Evolutionary conservation across 2,888 invertebrate species (phyloP).

Genomic region (Abrostola tripartita): DNA sequence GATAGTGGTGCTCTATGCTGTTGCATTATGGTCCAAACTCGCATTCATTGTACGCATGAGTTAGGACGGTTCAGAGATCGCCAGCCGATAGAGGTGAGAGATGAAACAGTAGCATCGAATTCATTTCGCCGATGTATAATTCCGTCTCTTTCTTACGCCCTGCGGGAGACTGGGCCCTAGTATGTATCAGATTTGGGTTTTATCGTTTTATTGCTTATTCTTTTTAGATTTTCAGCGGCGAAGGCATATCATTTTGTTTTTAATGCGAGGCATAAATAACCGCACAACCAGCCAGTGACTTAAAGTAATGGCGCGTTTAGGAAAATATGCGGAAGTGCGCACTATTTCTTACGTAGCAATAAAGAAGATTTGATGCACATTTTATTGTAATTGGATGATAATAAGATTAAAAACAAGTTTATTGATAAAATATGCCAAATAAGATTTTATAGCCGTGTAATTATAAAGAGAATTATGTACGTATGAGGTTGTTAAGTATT

Average conservation of each 20-base stretch:
- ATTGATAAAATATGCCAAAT: constrained; percentile 25
- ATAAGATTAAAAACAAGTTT: constrained; percentile 43
- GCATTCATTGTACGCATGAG: constrained; percentile 74
- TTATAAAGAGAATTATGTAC: neutral
- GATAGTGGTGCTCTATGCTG: constrained; percentile 73
- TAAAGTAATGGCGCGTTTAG: constrained; percentile 82
- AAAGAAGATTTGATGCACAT: constrained; percentile 51
- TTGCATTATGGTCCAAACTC: constrained; percentile 77
- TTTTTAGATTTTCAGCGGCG: constrained; percentile 88
- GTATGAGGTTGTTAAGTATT: neutral
- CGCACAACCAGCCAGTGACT: constrained; percentile 81
- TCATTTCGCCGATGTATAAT: constrained; percentile 85
- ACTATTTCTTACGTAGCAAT: constrained; percentile 70
- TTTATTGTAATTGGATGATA: constrained; percentile 51
- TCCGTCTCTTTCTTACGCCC: constrained; percentile 81
- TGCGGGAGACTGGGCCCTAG: constrained; percentile 85
- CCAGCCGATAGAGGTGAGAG: constrained; percentile 87
- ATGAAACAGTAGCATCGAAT: constrained; percentile 88
- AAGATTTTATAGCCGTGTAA: neutral
- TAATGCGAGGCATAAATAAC: constrained; percentile 87
- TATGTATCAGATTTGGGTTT: constrained; percentile 89
- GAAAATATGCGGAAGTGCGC: constrained; percentile 80
- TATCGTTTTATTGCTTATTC: constrained; percentile 89
- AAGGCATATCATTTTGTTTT: constrained; percentile 88
- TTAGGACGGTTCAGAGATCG: constrained; percentile 87